Conservation (phyloP, 2,113 vertebrate species). For the Jaculus jaculus region DNA sequence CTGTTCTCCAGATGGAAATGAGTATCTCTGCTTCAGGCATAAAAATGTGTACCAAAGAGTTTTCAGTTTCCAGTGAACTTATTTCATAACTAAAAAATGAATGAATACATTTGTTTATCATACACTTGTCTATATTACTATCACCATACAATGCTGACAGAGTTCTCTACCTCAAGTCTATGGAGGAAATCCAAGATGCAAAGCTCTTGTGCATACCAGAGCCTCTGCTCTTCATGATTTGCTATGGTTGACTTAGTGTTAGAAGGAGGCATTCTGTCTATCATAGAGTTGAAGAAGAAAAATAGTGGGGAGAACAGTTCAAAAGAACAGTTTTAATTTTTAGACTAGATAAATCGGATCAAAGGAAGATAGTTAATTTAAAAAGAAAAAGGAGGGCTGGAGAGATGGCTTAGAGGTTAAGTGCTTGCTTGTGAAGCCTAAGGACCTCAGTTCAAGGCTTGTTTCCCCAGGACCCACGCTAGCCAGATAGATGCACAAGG, state of each 20-base stretch:
- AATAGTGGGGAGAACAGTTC: neutral
- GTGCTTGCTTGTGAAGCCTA: no score
- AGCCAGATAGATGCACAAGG: no score
- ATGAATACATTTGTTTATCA: neutral
- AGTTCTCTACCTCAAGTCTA: neutral
- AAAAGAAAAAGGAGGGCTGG: neutral
- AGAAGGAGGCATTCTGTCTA: neutral
- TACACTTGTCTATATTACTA: neutral
- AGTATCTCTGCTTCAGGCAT: neutral
- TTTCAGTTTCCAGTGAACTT: neutral
- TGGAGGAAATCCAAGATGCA: neutral
- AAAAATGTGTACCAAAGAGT: neutral
- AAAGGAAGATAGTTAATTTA: neutral
- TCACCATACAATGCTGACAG: neutral
- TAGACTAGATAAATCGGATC: neutral
- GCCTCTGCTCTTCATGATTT: neutral
- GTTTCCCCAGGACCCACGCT: no score
- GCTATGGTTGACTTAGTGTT: neutral
- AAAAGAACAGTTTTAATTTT: neutral
- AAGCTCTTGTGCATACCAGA: neutral
- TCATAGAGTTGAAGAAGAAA: neutral
- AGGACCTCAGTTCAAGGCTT: no score
- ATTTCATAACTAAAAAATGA: slow-evolving; percentile 22
- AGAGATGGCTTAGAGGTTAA: no score
- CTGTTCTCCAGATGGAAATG: neutral